Evolutionary conservation across 1,140 invertebrate genomes (phyloP), one percentile per base, ranked within the genome.

Genomic region (Drosophila orosa): DNA sequence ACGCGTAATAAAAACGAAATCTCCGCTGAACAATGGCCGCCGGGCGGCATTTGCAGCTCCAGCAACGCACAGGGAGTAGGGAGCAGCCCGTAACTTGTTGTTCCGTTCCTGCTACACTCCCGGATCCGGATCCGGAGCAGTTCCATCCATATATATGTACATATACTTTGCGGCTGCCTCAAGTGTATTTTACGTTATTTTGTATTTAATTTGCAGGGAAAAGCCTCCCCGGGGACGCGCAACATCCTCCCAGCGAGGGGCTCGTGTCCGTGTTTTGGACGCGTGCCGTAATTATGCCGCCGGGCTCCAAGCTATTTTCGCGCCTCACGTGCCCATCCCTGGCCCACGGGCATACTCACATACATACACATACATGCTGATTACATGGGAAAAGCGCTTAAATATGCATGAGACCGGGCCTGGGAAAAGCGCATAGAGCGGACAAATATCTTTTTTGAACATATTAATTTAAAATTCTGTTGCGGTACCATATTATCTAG

Each of bases 1-100:
- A 78, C 80, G 80, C 80, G 74, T 82, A 82, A 82, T 82, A 82
- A 82, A 82, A 83, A 69, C 48, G 48, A 82, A 82, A 82, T 83
- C 80, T 79, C 63, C 63, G 50, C 25, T 65, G 42, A 83, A 78
- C 59, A 81, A 71, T 82, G 73, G 78, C 78, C 79, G 57, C 73
- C 59, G 59, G 71, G 71, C 71, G 78, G 56, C 72, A 60, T 61
- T 81, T 40, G 61, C 37, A 76, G 54, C 45, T 63, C 47, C 54
- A 39, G 25, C 12, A 69, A 57, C 35, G 62, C 60, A 39, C 8
- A 19, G 15, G 17, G 19, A 25, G 29, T 12, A 17, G 6, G 6
- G 47, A 54, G 29, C 27, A 33, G 39, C 35, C 62, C 78, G 59
- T 66, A 72, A 80, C 78, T 80, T 80, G 50, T 74, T 47, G 47